Conservation (phyloP, 2,797 vertebrate genomes). For the Eidolon dupreanum region DNA sequence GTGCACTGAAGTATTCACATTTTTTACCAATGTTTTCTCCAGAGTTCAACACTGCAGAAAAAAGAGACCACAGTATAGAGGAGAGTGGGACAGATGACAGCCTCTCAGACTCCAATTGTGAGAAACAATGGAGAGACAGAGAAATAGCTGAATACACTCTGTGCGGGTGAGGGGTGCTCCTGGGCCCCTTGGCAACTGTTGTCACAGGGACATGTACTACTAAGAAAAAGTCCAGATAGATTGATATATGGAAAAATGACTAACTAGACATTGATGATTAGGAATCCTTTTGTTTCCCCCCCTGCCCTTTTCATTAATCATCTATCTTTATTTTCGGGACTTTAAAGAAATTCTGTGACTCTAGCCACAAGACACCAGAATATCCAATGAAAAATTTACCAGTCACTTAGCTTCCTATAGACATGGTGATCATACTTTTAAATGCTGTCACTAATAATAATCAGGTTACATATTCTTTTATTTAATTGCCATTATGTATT, state of each 20-base stretch:
- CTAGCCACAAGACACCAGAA: background rate
- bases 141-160: background rate
- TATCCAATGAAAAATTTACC: background rate
- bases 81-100: constrained; percentile 44
- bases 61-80: constrained; percentile 50
- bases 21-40: constrained; percentile 65
- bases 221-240: background rate
- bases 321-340: background rate
- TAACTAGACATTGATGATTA: background rate
- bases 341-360: background rate
- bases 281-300: background rate
- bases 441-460: background rate
- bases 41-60: constrained; percentile 55
- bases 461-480: background rate
- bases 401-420: background rate
- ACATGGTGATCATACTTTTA: background rate
- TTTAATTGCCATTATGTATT: background rate
- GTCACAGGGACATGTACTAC: background rate
- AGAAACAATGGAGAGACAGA: constrained; percentile 28
- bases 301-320: background rate
- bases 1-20: constrained; percentile 56
- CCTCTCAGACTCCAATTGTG: constrained; percentile 5
- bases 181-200: background rate
- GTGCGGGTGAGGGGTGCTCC: background rate
- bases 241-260: background rate